A percentile compares a stretch with the other conserved stretches of the same genome.
These are phyloP conservation scores for Indicator indicator DNA, from an alignment of 2,113 vertebrate species.

Conservation along the genomic window DNA sequence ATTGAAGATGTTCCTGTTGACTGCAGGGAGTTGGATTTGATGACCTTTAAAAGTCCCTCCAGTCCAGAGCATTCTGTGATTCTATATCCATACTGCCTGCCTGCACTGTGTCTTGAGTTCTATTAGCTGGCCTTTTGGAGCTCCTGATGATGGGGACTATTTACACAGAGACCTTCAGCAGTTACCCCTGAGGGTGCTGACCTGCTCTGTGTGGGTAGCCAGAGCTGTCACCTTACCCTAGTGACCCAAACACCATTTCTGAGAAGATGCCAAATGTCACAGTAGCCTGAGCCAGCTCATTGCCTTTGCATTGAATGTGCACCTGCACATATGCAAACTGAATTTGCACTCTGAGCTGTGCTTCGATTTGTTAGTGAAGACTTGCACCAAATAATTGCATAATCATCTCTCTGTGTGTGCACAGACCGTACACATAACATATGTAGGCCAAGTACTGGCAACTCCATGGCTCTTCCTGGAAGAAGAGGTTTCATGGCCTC, in stretches of 20 bases:
- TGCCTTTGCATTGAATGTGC: no score
- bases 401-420: neutral
- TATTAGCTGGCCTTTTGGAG: neutral
- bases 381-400: neutral
- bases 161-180: neutral
- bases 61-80: neutral
- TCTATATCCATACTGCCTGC: neutral
- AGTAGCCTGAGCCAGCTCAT: neutral
- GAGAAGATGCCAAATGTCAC: neutral
- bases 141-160: neutral
- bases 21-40: neutral
- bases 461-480: neutral
- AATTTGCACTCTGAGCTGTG: neutral
- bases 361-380: neutral
- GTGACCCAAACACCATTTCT: neutral
- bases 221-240: neutral
- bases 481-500: no score
- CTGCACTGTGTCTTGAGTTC: neutral
- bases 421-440: no score
- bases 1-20: neutral
- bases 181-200: neutral
- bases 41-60: neutral
- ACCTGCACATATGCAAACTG: fast-evolving
- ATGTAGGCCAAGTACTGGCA: neutral
- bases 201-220: no score